phyloP scores from a whole-genome alignment of 2,113 vertebrate species.

The Candoia aspera region DNA sequence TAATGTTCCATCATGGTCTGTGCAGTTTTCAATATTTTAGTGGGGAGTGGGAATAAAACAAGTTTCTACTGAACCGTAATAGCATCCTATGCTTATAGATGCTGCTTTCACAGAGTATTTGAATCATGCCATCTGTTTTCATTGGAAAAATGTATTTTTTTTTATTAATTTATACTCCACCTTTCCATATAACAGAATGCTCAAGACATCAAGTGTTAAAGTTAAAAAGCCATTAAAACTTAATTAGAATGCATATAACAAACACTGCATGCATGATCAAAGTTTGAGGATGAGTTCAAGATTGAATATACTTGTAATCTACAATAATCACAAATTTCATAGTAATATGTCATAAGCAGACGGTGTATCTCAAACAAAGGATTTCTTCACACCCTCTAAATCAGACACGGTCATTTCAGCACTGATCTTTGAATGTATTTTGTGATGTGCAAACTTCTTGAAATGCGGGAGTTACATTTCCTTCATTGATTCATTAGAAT shows the following conservation, averaged over 20 bases:
- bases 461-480: background rate
- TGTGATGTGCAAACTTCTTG: background rate
- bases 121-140: background rate
- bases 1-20: background rate
- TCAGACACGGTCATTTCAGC: background rate
- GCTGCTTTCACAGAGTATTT: background rate
- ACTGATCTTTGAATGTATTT: background rate
- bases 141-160: background rate
- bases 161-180: background rate
- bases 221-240: background rate
- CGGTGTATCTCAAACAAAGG: background rate
- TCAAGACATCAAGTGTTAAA: background rate
- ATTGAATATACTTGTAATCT: background rate
- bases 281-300: background rate
- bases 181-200: background rate
- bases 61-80: background rate
- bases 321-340: background rate
- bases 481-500: background rate
- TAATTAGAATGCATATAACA: background rate
- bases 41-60: background rate
- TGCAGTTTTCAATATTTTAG: background rate
- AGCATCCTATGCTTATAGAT: background rate
- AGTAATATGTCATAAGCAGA: background rate
- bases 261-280: background rate
- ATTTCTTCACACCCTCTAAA: background rate